Evolutionary conservation across 2,113 vertebrate genomes (phyloP).

Genomic region (Podilymbus podiceps): DNA sequence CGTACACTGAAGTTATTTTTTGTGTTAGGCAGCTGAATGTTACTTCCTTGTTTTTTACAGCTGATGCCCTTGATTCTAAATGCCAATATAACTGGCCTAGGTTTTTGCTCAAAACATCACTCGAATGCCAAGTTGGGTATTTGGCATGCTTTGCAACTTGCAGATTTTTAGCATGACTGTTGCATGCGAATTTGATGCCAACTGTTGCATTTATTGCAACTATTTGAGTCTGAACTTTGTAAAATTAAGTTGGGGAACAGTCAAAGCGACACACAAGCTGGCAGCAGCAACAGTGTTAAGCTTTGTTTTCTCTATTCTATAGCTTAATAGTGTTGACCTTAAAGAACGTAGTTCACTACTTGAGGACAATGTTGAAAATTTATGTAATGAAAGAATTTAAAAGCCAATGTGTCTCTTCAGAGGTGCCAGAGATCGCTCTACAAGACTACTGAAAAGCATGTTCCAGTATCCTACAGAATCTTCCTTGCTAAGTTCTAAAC

Average conservation of each 20-base stretch:
- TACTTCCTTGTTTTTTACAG: neutral
- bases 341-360: neutral
- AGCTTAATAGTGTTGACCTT: neutral
- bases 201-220: neutral
- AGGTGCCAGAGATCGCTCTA: neutral
- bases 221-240: neutral
- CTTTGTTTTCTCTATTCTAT: neutral
- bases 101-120: neutral
- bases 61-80: neutral
- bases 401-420: neutral
- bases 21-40: neutral
- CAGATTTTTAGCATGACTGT: neutral
- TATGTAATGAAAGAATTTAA: neutral
- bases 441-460: neutral
- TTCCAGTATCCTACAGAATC: neutral
- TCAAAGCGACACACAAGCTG: neutral
- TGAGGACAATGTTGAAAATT: neutral
- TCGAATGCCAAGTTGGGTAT: neutral
- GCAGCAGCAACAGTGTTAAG: neutral
- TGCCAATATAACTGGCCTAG: neutral
- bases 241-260: neutral
- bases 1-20: neutral
- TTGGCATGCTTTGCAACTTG: neutral
- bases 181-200: neutral
- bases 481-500: neutral